Evolutionary conservation across 1,140 invertebrate genomes (phyloP), one percentile per base, ranked within the genome.

Genomic region (Penaeus indicus): DNA sequence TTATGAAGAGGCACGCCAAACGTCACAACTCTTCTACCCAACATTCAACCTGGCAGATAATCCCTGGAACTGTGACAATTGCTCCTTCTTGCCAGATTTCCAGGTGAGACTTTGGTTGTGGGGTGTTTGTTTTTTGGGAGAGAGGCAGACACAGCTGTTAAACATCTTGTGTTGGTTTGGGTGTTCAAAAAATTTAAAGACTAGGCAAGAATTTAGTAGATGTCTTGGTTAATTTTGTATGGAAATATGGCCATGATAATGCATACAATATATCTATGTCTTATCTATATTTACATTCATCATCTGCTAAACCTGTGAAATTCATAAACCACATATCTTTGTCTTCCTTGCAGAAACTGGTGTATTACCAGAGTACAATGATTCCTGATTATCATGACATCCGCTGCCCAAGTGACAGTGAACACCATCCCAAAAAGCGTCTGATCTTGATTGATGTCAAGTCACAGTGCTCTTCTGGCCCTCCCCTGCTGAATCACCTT

Each of bases 31-130:
- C 11, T 62, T 85, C 54, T n/a, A 85, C 22, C 90, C 90, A 11
- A 64, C 38, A 18, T 85, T 90, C 22, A 38, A 61, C 3, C 64
- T 90, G 4, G 72, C 64, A 27, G 25, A 67, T 69, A 90, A 90
- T 62, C 90, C 90, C 5, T 90, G 90, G 90, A 82, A 90, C 81
- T 90, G 90, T 82, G 83, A 82, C 27, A 86, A 90, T 75, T 90
- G 90, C 62, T 19, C 60, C n/a, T 90, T 90, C 60, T 61, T 85
- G 22, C 83, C 84, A 22, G 78, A 72, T 19, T 90, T 90, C 32
- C 85, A 90, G 90, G 90, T 90, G 27, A 47, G 69, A 19, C 16
- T 25, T 21, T 27, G 11, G 80, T 0, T 11, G 47, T 42, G 11
- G 54, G 77, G 19, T 11, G 10, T 32, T 42, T 42, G n/a, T 5